These are phyloP conservation scores for Misgurnus anguillicaudatus DNA, from an alignment of 2,113 vertebrate genomes.

Conservation along the genomic window DNA sequence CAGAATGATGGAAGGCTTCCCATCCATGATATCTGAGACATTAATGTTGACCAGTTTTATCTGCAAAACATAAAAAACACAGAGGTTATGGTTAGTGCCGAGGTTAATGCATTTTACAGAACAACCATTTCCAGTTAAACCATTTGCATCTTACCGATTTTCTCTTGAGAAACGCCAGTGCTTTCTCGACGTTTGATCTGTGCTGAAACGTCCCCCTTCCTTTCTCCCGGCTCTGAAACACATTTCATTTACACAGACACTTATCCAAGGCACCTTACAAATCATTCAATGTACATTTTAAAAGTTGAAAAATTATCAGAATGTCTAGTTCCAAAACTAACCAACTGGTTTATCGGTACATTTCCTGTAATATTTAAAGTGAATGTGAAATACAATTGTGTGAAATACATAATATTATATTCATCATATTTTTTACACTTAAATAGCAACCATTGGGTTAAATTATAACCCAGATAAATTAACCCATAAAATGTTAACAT, in stretches of 20 bases:
- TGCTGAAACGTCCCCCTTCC: conserved; percentile 87
- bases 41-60: conserved; percentile 98
- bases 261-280: too few species aligned
- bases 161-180: conserved; percentile 83
- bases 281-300: neutral
- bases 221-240: conserved; percentile 85
- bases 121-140: too few species aligned
- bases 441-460: too few species aligned
- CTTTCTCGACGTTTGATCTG: conserved; percentile 91
- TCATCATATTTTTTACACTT: too few species aligned
- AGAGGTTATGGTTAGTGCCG: neutral
- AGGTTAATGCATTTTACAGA: too few species aligned
- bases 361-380: too few species aligned
- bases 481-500: too few species aligned
- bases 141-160: conserved; percentile 81
- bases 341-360: too few species aligned
- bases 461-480: too few species aligned
- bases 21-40: conserved; percentile 91
- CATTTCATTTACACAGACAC: neutral
- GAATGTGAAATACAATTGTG: too few species aligned
- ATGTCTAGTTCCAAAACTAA: neutral
- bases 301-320: neutral
- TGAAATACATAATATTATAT: too few species aligned
- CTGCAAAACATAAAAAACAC: conserved; percentile 63
- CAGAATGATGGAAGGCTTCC: conserved; percentile 94